Percentiles rank a stretch among this genome's conserved stretches.
Conservation (phyloP, 1,140 invertebrate genomes). For the Trachymyrmex cornetzi region DNA sequence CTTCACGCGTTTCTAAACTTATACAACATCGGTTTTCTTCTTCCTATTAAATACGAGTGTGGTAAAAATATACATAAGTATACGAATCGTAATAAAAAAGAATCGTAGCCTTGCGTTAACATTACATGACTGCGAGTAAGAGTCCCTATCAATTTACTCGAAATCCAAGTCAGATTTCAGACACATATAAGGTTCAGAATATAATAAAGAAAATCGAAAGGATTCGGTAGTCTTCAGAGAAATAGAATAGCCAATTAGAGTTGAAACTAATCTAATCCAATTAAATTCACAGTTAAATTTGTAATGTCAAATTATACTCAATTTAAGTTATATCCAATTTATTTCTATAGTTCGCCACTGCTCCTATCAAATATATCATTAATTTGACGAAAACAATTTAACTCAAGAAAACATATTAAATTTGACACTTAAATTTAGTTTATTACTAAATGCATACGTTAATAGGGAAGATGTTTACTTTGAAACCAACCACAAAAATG, state of each 20-base stretch:
- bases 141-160: slow-evolving; percentile 19
- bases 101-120: not conserved
- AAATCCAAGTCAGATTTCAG: slow-evolving; percentile 28
- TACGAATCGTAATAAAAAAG: slow-evolving; percentile 11
- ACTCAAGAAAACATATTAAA: too few relatives aligned
- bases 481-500: too few relatives aligned
- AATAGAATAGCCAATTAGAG: slow-evolving; percentile 15
- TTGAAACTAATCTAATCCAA: not conserved
- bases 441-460: too few relatives aligned
- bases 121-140: not conserved
- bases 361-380: too few relatives aligned
- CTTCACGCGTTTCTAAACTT: not conserved
- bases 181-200: slow-evolving; percentile 4
- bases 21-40: not conserved
- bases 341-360: too few relatives aligned
- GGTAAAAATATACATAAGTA: slow-evolving; percentile 9
- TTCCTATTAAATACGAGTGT: slow-evolving; percentile 12
- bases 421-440: too few relatives aligned
- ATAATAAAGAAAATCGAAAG: slow-evolving; percentile 14
- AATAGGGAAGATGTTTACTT: too few relatives aligned
- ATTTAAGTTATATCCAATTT: too few relatives aligned
- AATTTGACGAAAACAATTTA: too few relatives aligned
- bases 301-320: too few relatives aligned
- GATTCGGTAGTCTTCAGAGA: not conserved
- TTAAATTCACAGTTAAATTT: not conserved